phyloP scores from a whole-genome alignment of 1,140 invertebrate species.

The Plectus sambesii region DNA sequence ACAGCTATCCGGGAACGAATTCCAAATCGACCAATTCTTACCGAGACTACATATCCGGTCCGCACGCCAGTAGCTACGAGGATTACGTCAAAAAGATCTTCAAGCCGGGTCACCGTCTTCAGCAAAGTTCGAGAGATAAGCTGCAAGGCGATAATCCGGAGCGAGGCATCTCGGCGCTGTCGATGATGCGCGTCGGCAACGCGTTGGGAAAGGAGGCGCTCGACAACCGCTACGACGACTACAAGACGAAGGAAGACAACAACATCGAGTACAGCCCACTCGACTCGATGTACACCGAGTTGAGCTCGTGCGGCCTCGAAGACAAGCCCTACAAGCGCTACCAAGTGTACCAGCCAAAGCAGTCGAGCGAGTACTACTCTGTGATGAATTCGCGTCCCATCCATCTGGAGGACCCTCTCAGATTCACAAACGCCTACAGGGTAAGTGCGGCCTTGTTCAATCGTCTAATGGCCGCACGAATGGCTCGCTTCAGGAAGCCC shows the following conservation, averaged over 20 bases:
- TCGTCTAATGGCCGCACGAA: too few relatives aligned
- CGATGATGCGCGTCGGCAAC: slow-evolving; percentile 22
- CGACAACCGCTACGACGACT: slow-evolving; percentile 22
- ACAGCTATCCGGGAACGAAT: too few relatives aligned
- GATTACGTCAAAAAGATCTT: slow-evolving; percentile 28
- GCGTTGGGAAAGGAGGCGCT: slow-evolving; percentile 29
- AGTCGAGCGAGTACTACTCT: slow-evolving; percentile 27
- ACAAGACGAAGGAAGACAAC: too few relatives aligned
- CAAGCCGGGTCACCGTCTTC: slow-evolving; percentile 6
- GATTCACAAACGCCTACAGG: slow-evolving; percentile 15
- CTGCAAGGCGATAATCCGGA: slow-evolving; percentile 13
- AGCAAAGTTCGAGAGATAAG: slow-evolving; percentile 13
- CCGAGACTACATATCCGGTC: too few relatives aligned
- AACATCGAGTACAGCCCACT: too few relatives aligned
- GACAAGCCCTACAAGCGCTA: slow-evolving; percentile 14
- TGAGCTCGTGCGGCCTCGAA: slow-evolving; percentile 14
- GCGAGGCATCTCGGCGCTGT: slow-evolving; percentile 20
- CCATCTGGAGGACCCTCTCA: too few relatives aligned
- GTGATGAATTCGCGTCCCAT: too few relatives aligned
- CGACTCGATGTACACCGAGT: slow-evolving; percentile 17
- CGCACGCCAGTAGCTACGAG: slow-evolving; percentile 20
- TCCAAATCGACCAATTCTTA: too few relatives aligned
- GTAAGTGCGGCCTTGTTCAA: too few relatives aligned
- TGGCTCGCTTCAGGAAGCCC: too few relatives aligned
- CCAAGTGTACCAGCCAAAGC: slow-evolving; percentile 30